phyloP scores from a whole-genome alignment of 2,888 invertebrate species.

The Drosophila merina region DNA sequence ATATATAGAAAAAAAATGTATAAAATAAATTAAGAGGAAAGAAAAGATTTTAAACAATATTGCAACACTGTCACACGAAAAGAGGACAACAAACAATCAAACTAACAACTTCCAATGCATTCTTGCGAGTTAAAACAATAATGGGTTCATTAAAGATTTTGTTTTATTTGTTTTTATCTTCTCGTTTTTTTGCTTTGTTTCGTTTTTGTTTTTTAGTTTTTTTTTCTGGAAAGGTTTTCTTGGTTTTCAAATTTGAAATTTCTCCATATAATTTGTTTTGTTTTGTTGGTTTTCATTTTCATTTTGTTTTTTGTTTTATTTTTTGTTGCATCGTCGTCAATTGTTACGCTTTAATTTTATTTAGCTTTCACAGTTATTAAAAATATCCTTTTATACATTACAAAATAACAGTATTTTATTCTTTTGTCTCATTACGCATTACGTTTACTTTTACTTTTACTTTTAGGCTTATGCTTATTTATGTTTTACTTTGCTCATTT shows the following conservation, averaged over 20 bases:
- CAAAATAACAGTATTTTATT: slow-evolving; percentile 83
- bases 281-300: slow-evolving; percentile 21
- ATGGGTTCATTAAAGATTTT: slow-evolving; percentile 67
- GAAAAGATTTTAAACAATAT: slow-evolving; percentile 45
- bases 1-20: not conserved
- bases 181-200: slow-evolving; percentile 45
- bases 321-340: slow-evolving; percentile 57
- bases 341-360: slow-evolving; percentile 80
- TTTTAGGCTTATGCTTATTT: slow-evolving; percentile 70
- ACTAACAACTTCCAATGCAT: slow-evolving; percentile 21
- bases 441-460: slow-evolving; percentile 65
- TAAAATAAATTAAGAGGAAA: slow-evolving; percentile 12
- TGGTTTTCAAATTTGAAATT: slow-evolving; percentile 61
- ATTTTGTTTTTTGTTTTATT: slow-evolving; percentile 27
- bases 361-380: slow-evolving; percentile 84
- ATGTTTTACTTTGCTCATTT: slow-evolving; percentile 66
- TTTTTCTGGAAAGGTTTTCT: slow-evolving; percentile 66
- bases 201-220: slow-evolving; percentile 61
- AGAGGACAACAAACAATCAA: slow-evolving; percentile 41
- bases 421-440: slow-evolving; percentile 65
- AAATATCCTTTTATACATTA: slow-evolving; percentile 84
- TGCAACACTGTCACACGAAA: slow-evolving; percentile 61
- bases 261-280: slow-evolving; percentile 28
- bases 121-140: slow-evolving; percentile 56
- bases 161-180: slow-evolving; percentile 67